A percentile compares a stretch with the other conserved stretches of the same genome.
phyloP scores from a whole-genome alignment of 2,888 invertebrate genomes.

The Serrognathus titanus region DNA sequence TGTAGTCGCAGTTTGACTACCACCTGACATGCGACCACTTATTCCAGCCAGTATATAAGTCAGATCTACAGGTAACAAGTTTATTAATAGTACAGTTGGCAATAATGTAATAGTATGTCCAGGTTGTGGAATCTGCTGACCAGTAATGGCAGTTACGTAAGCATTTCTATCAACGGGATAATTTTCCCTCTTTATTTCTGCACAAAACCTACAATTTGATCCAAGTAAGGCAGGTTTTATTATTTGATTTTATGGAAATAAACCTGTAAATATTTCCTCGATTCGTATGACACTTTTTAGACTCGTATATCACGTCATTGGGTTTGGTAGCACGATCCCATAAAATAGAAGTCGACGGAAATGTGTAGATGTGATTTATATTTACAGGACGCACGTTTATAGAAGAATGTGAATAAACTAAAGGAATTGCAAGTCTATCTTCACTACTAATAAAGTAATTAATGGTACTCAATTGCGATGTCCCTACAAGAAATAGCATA shows the following conservation, averaged over 20 bases:
- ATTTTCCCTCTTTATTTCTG: conserved; percentile 73
- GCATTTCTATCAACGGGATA: conserved; percentile 64
- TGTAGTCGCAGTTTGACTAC: conserved; percentile 40
- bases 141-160: conserved; percentile 27
- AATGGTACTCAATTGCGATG: conserved; percentile 43
- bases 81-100: conserved; percentile 80
- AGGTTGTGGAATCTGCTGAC: conserved; percentile 55
- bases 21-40: conserved; percentile 38
- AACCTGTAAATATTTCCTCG: conserved; percentile 50
- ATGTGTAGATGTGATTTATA: conserved; percentile 51
- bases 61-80: conserved; percentile 83
- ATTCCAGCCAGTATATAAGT: conserved; percentile 56
- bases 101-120: conserved; percentile 84
- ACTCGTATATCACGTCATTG: conserved; percentile 45
- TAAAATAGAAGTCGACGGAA: conserved; percentile 57
- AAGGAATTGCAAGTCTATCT: conserved; percentile 69
- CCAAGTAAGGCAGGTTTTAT: neutral
- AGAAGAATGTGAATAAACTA: conserved; percentile 67
- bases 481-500: conserved; percentile 10
- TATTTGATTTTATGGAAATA: too few relatives aligned
- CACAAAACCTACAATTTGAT: conserved; percentile 63
- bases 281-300: conserved; percentile 49
- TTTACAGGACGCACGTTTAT: conserved; percentile 72
- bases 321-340: conserved; percentile 59
- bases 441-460: conserved; percentile 53